Percentiles rank a stretch among this genome's conserved stretches.
Conservation (phyloP, 2,797 vertebrate genomes). For the Diplodus puntazzo region DNA sequence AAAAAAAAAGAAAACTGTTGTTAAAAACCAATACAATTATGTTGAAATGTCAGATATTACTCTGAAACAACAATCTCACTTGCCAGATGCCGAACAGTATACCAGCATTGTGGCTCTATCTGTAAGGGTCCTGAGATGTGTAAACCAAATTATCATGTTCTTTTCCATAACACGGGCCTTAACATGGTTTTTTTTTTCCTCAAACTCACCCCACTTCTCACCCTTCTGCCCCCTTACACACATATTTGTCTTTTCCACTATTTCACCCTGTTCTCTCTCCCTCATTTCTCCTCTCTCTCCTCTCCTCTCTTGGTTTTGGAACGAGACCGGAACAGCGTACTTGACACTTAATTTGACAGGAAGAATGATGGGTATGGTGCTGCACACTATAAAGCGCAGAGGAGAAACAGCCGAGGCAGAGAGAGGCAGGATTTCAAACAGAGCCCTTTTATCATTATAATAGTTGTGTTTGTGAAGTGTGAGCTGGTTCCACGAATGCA, state of each 20-base stretch:
- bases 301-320: constrained; percentile 29
- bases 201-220: background rate
- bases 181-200: background rate
- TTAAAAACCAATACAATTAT: background rate
- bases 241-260: background rate
- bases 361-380: constrained; percentile 42
- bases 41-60: background rate
- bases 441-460: constrained; percentile 45
- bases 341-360: constrained; percentile 31
- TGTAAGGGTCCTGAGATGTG: background rate
- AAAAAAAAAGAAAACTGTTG: too few species aligned
- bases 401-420: constrained; percentile 29
- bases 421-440: constrained; percentile 38
- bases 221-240: background rate
- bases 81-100: background rate
- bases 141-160: background rate
- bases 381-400: constrained; percentile 19
- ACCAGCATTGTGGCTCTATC: background rate
- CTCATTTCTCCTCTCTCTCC: background rate
- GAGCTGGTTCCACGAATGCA: constrained; percentile 43
- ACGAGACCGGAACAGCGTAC: background rate
- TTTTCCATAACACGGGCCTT: background rate
- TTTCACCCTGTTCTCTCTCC: background rate
- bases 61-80: background rate
- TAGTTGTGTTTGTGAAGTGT: constrained; percentile 47